These are phyloP conservation scores for Danaus melanippus DNA, from an alignment of 1,140 invertebrate species.

Conservation along the genomic window DNA sequence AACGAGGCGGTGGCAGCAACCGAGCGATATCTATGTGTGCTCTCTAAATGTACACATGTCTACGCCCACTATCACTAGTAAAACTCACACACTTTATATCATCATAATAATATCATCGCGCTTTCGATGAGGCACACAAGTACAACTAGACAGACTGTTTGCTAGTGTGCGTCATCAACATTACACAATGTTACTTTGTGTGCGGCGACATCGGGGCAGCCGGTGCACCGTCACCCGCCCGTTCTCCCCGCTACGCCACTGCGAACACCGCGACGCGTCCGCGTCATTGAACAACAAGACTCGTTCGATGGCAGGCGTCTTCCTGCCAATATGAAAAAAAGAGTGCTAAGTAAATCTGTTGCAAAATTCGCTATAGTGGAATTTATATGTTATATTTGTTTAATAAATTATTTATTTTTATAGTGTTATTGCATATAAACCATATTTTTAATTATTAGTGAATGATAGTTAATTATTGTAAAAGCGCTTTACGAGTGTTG, in stretches of 20 bases:
- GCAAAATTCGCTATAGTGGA: conserved; percentile 69
- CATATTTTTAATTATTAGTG: conserved; percentile 71
- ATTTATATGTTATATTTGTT: conserved; percentile 68
- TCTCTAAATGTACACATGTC: conserved; percentile 40
- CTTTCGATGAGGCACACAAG: conserved; percentile 56
- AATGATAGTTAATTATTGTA: conserved; percentile 69
- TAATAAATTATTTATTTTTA: conserved; percentile 71
- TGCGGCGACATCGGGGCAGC: conserved; percentile 65
- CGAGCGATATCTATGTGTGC: conserved; percentile 55
- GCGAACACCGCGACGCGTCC: conserved; percentile 64
- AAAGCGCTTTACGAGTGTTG: conserved; percentile 59
- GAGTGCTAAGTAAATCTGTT: conserved; percentile 59
- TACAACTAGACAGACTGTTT: conserved; percentile 55
- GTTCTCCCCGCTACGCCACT: conserved; percentile 64
- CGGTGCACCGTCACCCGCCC: conserved; percentile 62
- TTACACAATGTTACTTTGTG: conserved; percentile 38
- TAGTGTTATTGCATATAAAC: conserved; percentile 65
- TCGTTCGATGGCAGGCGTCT: conserved; percentile 66
- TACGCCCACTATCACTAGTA: conserved; percentile 38
- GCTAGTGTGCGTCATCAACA: conserved; percentile 37
- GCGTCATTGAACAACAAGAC: conserved; percentile 72
- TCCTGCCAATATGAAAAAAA: conserved; percentile 70
- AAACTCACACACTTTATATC: conserved; percentile 35
- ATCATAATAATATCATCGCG: conserved; percentile 32
- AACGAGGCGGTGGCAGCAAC: conserved; percentile 55